Conservation (phyloP, 2,888 invertebrate genomes). For the Eristalis tenax region DNA sequence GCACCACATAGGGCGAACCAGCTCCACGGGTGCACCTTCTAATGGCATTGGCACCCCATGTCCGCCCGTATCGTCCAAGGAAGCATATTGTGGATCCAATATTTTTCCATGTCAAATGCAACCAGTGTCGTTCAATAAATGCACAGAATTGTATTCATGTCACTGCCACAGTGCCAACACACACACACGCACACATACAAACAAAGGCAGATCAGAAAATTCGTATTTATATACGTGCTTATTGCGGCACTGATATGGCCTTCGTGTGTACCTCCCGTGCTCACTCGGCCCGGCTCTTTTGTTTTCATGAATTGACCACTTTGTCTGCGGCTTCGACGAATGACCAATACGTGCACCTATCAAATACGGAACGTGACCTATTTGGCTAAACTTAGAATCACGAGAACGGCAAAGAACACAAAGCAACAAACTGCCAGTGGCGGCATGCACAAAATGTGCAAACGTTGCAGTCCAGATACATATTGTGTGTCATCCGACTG, state of each 20-base stretch:
- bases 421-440: constrained; percentile 21
- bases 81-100: constrained; percentile 5
- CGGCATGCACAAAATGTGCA: constrained; percentile 24
- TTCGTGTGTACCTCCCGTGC: not conserved
- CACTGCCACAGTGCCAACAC: constrained; percentile 35
- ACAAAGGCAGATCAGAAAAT: not conserved
- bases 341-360: constrained; percentile 22
- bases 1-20: not conserved
- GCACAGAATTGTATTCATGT: constrained; percentile 18
- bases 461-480: constrained; percentile 23
- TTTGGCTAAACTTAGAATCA: constrained; percentile 67
- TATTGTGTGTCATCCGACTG: not conserved
- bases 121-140: not conserved
- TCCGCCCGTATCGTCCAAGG: not conserved
- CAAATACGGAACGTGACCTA: constrained; percentile 63
- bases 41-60: not conserved
- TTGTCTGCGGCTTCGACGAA: not conserved
- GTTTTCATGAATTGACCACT: not conserved
- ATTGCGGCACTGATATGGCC: constrained; percentile 3
- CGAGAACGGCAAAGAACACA: constrained; percentile 13
- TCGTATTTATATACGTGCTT: constrained; percentile 31
- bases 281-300: constrained; percentile 9
- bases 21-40: not conserved
- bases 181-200: not conserved
- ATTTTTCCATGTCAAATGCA: constrained; percentile 4